These are phyloP conservation scores for Drepana falcataria DNA, from an alignment of 2,888 invertebrate species.

Conservation along the genomic window DNA sequence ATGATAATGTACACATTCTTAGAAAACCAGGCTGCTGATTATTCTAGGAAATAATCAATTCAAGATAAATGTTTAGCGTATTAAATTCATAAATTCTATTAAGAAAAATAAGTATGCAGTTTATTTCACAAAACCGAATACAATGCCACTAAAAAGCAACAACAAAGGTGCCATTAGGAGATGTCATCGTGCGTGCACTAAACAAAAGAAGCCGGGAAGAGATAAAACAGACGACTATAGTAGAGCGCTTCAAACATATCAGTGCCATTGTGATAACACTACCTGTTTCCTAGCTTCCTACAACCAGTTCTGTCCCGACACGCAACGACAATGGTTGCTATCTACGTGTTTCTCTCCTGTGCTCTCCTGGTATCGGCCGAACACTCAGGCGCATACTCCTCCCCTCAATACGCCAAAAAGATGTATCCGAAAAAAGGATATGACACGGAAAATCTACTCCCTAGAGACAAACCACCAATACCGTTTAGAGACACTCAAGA, in stretches of 20 bases:
- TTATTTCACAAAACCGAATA: not conserved
- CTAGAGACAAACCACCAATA: constrained; percentile 47
- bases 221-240: constrained; percentile 63
- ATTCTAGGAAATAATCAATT: no score
- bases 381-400: constrained; percentile 73
- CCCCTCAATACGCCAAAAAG: constrained; percentile 74
- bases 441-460: constrained; percentile 53
- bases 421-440: constrained; percentile 60
- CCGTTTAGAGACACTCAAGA: constrained; percentile 42
- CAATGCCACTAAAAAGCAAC: constrained; percentile 43
- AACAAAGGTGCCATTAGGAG: constrained; percentile 70
- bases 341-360: constrained; percentile 36
- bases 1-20: no score
- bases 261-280: constrained; percentile 38
- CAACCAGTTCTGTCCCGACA: constrained; percentile 25
- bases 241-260: constrained; percentile 45
- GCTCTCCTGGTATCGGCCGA: constrained; percentile 37
- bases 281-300: constrained; percentile 40
- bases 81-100: no score
- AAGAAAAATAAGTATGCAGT: no score
- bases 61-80: no score
- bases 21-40: no score
- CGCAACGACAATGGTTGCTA: constrained; percentile 48
- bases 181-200: constrained; percentile 73
- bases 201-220: constrained; percentile 70